Conservation (phyloP, 1,140 invertebrate species). For the Pteromalus puparum region DNA sequence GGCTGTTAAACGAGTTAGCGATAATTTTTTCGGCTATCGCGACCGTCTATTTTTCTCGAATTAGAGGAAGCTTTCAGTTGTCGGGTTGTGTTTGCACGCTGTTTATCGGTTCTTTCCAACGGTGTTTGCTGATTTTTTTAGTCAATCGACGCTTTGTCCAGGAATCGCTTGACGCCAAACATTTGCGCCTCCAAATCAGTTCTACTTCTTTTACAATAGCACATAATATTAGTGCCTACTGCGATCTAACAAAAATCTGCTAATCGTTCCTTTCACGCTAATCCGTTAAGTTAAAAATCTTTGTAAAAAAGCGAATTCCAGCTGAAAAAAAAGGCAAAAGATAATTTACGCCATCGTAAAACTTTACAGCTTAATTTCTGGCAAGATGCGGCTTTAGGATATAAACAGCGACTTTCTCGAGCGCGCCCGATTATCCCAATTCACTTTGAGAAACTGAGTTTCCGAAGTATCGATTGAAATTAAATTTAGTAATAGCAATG, state of each 20-base stretch:
- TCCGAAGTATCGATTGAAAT: not conserved
- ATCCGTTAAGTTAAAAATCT: not conserved
- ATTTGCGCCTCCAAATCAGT: too few species aligned
- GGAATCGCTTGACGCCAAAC: too few species aligned
- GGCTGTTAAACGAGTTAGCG: not conserved
- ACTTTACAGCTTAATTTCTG: conserved; percentile 35
- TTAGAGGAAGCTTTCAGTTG: not conserved
- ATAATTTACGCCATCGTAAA: conserved; percentile 25
- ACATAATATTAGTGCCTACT: not conserved
- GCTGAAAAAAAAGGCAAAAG: not conserved
- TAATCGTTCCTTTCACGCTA: not conserved
- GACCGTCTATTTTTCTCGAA: not conserved
- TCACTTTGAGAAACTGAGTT: not conserved
- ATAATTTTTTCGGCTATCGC: not conserved
- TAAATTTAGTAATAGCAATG: not conserved
- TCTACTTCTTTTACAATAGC: not conserved
- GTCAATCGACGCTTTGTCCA: too few species aligned
- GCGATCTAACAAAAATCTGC: not conserved
- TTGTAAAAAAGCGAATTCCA: not conserved
- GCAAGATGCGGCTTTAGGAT: not conserved
- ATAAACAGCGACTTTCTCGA: conserved; percentile 7
- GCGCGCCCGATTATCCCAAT: not conserved
- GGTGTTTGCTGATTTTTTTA: not conserved
- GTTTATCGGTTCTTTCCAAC: not conserved
- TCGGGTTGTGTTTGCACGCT: not conserved